These are phyloP conservation scores for Parapsyche elsis DNA, from an alignment of 1,140 invertebrate species.

Conservation along the genomic window DNA sequence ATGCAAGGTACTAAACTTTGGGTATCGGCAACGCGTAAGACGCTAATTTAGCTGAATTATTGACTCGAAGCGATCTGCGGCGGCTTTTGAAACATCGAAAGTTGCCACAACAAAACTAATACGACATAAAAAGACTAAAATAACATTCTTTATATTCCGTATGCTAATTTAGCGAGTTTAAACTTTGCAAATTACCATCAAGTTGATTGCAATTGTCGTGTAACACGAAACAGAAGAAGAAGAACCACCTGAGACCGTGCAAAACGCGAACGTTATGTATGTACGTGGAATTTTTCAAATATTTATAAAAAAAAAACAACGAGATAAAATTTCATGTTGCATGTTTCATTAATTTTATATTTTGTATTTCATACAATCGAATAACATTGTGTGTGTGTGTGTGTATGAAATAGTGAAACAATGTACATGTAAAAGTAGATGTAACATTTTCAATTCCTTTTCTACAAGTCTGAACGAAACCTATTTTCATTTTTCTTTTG, in stretches of 20 bases:
- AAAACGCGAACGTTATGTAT: too few species aligned
- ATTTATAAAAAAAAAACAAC: too few species aligned
- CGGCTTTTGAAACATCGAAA: background rate
- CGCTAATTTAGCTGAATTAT: too few species aligned
- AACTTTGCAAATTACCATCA: background rate
- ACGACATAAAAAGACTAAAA: too few species aligned
- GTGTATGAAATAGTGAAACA: background rate
- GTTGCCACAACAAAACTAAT: background rate
- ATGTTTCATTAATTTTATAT: too few species aligned
- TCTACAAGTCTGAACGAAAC: slow-evolving; percentile 10
- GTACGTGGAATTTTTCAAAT: too few species aligned
- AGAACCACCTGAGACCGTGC: background rate
- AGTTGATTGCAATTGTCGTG: slow-evolving; percentile 3
- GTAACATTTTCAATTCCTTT: background rate
- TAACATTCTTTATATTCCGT: background rate
- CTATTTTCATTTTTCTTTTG: slow-evolving; percentile 36
- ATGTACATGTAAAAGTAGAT: background rate
- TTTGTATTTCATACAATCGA: background rate
- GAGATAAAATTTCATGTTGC: too few species aligned
- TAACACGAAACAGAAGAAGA: background rate
- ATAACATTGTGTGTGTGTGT: background rate
- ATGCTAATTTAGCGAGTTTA: slow-evolving; percentile 4
- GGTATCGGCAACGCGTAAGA: too few species aligned
- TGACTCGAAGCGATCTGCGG: background rate
- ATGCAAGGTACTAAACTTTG: too few species aligned